A percentile compares a stretch with the other conserved stretches of the same genome.
These are phyloP conservation scores for Anguilla japonica DNA, from an alignment of 2,113 vertebrate genomes.

Conservation along the genomic window DNA sequence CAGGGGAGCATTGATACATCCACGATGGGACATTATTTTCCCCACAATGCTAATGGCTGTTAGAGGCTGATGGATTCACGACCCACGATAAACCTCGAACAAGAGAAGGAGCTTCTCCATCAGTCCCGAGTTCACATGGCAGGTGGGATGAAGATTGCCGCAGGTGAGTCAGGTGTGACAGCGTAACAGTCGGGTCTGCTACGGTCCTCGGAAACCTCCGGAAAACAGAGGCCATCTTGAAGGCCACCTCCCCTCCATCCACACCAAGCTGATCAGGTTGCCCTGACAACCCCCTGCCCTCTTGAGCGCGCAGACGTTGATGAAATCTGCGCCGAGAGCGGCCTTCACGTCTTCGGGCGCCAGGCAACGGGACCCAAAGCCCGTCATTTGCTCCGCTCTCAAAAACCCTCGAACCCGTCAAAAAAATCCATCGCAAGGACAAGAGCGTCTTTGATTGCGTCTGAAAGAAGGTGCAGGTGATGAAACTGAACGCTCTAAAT, in stretches of 20 bases:
- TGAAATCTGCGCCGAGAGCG: background rate
- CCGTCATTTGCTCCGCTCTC: too few species aligned
- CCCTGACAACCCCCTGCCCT: constrained; percentile 1
- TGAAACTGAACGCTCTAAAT: too few species aligned
- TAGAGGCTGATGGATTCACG: background rate
- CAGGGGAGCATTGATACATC: too few species aligned
- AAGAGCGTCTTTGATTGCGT: too few species aligned
- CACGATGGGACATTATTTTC: background rate
- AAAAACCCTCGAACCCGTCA: too few species aligned
- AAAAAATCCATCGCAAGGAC: too few species aligned
- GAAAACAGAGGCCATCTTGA: background rate
- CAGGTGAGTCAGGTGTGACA: background rate
- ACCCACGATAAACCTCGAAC: background rate
- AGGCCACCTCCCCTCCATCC: background rate
- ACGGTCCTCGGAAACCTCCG: background rate
- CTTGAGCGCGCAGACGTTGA: background rate
- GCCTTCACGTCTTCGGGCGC: background rate
- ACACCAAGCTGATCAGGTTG: background rate
- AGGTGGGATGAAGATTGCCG: background rate
- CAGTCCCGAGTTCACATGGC: background rate
- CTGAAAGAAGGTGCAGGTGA: too few species aligned
- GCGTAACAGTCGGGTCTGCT: background rate
- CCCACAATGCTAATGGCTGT: background rate
- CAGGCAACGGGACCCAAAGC: background rate
- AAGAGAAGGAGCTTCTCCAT: background rate